Evolutionary conservation across 2,888 invertebrate species (phyloP), one percentile per base, ranked within the genome.

Genomic region (Drosophila mimetica): DNA sequence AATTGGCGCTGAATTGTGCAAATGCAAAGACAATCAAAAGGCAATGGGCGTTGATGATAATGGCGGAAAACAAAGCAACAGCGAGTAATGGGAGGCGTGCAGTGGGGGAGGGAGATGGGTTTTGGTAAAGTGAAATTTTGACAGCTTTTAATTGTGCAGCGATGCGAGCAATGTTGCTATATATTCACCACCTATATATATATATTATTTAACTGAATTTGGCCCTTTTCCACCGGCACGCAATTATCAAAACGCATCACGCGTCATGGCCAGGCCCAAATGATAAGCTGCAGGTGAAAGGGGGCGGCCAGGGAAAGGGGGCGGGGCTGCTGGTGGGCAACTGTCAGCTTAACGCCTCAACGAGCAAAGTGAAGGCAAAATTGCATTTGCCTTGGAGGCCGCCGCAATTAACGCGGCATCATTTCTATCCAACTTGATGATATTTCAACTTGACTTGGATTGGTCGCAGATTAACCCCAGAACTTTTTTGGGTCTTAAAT

Each of bases 131-230:
- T 54, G 74, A 66, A 74, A 86, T 77, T 88, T 84, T 84, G 88
- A 84, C 83, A 88, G 83, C 72, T 77, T 84, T 83, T 88, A 88
- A 84, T 82, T 84, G 88, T 85, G 76, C 88, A 79, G 53, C 74
- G 83, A 82, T 48, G 66, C 66, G 75, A 52, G 44, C 46, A 46
- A 60, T 51, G 41, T 36, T 47, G 51, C 55, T 50, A 22, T n/a
- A 41, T 25, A 58, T 16, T 3, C 37, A 18, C 11, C 4, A 37
- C 30, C 20, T n/a, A 13, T 37, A 28, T 51, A 57, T 30, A 20
- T 46, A 44, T 28, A 75, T 47, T 47, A 78, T 70, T 59, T 52
- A 70, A 34, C 30, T 13, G 39, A 47, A 52, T 60, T 22, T 65
- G 51, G 48, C 69, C 37, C 70, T 41, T 61, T 34, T 51, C 6